phyloP scores from a whole-genome alignment of 2,113 vertebrate species.

The Vulpes lagopus region DNA sequence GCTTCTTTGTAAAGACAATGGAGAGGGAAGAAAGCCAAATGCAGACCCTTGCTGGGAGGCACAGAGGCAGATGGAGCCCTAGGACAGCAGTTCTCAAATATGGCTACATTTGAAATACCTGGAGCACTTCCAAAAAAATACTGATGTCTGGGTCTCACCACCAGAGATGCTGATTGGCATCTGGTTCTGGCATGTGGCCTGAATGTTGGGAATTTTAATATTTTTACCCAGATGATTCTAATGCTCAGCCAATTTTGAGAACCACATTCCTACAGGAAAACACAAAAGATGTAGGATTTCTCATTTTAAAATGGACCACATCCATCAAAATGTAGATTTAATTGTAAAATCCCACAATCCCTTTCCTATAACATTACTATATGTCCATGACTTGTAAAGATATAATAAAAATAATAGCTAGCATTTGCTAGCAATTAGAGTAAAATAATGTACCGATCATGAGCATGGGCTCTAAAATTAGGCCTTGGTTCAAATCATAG shows the following conservation, averaged over 20 bases:
- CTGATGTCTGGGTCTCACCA: neutral
- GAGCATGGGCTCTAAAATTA: slow-evolving; percentile 23
- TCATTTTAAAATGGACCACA: slow-evolving; percentile 22
- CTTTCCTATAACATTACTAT: neutral
- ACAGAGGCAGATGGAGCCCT: neutral
- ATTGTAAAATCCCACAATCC: slow-evolving; percentile 21
- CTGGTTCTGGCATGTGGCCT: neutral
- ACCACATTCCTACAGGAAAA: neutral
- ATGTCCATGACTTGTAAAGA: slow-evolving; percentile 8
- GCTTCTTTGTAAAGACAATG: neutral
- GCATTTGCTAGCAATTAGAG: slow-evolving; percentile 40
- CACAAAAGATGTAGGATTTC: neutral
- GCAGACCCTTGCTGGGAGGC: neutral
- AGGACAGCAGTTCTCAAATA: neutral
- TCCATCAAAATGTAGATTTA: neutral
- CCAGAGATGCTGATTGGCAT: neutral
- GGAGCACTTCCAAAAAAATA: slow-evolving; percentile 12
- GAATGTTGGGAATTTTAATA: slow-evolving; percentile 50
- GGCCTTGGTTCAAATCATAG: neutral
- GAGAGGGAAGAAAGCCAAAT: neutral
- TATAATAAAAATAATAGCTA: slow-evolving; percentile 55
- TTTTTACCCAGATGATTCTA: slow-evolving; percentile 24
- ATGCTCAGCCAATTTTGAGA: neutral
- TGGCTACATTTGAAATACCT: neutral
- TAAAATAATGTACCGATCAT: neutral